Percentiles rank a stretch among this genome's conserved stretches.
Conservation (phyloP, 1,140 invertebrate genomes). For the Tribolium castaneum region DNA sequence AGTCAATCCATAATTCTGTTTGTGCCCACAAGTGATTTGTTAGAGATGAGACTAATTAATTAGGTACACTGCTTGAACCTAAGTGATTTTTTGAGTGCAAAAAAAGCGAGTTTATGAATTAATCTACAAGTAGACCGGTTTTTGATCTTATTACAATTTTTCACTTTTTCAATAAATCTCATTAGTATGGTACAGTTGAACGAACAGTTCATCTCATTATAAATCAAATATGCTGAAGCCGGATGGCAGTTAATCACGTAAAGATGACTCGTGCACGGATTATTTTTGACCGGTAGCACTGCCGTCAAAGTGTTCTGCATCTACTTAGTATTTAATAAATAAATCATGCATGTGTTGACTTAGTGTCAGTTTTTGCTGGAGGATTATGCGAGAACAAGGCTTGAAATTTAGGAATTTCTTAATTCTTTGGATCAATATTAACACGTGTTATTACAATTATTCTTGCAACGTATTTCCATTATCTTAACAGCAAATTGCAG, state of each 20-base stretch:
- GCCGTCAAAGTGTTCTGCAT: not conserved
- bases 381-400: not conserved
- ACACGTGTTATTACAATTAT: not conserved
- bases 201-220: slow-evolving; percentile 1
- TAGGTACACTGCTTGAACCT: not conserved
- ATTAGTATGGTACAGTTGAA: slow-evolving; percentile 7
- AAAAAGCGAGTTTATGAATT: not conserved
- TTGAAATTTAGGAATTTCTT: not conserved
- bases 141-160: slow-evolving; percentile 21
- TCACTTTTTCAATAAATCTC: slow-evolving; percentile 10
- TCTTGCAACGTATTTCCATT: not conserved
- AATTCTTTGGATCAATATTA: not conserved
- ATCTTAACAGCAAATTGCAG: not conserved
- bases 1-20: not conserved
- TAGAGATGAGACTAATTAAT: slow-evolving; percentile 20
- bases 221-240: not conserved
- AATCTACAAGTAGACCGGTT: not conserved
- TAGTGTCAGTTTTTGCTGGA: not conserved
- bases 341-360: not conserved
- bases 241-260: slow-evolving; percentile 4
- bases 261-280: not conserved
- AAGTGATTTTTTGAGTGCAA: slow-evolving; percentile 4
- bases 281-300: slow-evolving; percentile 4
- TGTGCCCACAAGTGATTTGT: slow-evolving; percentile 1
- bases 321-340: not conserved